Evolutionary conservation across 2,113 vertebrate genomes (phyloP), one percentile per base, ranked within the genome.

Genomic region (Mystacornis crossleyi): DNA sequence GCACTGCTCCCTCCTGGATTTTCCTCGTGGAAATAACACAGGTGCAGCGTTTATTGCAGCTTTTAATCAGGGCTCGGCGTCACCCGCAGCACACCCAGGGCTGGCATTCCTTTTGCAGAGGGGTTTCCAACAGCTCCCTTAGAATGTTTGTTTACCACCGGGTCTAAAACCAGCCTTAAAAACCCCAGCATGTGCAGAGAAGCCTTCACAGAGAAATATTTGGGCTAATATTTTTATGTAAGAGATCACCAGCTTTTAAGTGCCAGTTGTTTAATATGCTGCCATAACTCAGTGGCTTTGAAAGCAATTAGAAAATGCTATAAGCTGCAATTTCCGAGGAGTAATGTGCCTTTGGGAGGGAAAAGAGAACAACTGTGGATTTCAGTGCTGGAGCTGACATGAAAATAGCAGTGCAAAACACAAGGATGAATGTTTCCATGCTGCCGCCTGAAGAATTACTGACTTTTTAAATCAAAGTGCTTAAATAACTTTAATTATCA

Each of bases 291-390:
- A 61, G 4, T 3, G 23, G 93, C 96, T 96, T 96, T 83, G 95
- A 71, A 88, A 95, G 95, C 95, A 97, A 96, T 95, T 96, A 96
- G 95, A 45, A 96, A 96, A 95, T 92, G 93, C 85, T 45, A 11
- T 83, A 94, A 96, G 90, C 95, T 90, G 86, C 91, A n/a, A 25
- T 95, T 91, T 89, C 69, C 18, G 2, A 80, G 67, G 51, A 8
- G 9, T 78, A 92, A 93, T 77, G 21, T 80, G 81, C 85, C 85
- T 86, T 89, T 53, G 64, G 9, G 82, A 92, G 93, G 55, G 81
- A 36, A 93, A 90, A 81, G 82, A 72, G 90, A 95, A 70, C 80
- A 81, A 94, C 74, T 50, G 81, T 51, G 91, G 91, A 85, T 90
- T 86, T 80, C 85, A 47, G 1, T 24, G 12, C 26, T 15, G 19